Percentiles rank a stretch among this genome's conserved stretches.
Conservation (phyloP, 2,113 vertebrate genomes). For the Pelusios castaneus region DNA sequence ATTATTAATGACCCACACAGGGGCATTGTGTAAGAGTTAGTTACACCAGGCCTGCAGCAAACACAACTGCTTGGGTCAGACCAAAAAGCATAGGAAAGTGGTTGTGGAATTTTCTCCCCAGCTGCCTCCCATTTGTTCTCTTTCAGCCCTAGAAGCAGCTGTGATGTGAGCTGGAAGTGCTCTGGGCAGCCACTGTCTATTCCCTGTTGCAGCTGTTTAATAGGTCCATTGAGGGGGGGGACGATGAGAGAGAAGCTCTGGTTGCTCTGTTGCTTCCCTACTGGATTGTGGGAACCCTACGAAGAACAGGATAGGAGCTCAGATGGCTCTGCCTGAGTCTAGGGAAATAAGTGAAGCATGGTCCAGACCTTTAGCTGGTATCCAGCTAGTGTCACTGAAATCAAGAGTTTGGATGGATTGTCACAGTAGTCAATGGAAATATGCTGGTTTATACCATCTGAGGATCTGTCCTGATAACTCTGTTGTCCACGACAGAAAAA, state of each 20-base stretch:
- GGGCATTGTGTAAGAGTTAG: neutral
- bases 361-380: neutral
- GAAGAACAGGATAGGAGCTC: neutral
- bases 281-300: neutral
- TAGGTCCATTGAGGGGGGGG: neutral
- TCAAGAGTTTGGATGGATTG: neutral
- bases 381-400: neutral
- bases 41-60: neutral
- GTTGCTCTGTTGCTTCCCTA: neutral
- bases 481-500: neutral
- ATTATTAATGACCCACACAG: neutral
- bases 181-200: neutral
- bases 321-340: neutral
- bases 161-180: fast-evolving
- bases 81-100: neutral
- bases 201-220: neutral
- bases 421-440: neutral
- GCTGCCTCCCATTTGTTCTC: neutral
- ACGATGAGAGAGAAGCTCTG: neutral
- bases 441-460: neutral
- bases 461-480: neutral
- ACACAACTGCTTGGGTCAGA: neutral
- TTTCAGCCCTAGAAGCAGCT: neutral
- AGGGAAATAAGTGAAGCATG: neutral
- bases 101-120: neutral